Conservation (phyloP, 2,113 vertebrate species). For the Neoarius graeffei region DNA sequence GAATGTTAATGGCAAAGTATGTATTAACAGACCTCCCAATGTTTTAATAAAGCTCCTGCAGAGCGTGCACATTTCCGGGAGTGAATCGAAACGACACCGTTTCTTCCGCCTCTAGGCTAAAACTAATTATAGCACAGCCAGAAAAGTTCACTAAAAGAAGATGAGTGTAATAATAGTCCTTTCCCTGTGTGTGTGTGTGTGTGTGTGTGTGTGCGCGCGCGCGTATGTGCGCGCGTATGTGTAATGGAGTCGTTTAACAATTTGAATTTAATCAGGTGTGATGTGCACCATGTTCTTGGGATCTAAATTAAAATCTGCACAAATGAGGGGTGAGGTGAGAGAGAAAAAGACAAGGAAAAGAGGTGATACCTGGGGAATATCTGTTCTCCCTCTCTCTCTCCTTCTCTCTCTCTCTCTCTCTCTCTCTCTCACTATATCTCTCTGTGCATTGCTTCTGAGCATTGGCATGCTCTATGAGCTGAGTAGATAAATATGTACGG, state of each 20-base stretch:
- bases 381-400: constrained; percentile 11
- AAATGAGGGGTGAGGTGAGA: constrained; percentile 44
- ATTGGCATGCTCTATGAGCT: not conserved
- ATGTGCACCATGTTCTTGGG: constrained; percentile 51
- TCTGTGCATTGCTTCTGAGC: not conserved
- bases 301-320: constrained; percentile 56
- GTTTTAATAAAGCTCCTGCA: constrained; percentile 45
- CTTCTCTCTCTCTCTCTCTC: constrained; percentile 23
- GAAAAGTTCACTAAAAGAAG: constrained; percentile 48
- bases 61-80: constrained; percentile 2
- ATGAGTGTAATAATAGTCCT: constrained; percentile 39
- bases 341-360: constrained; percentile 27
- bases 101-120: constrained; percentile 30
- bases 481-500: constrained; percentile 19
- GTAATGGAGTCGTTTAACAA: constrained; percentile 54
- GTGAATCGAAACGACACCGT: constrained; percentile 9
- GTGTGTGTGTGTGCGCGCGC: constrained; percentile 19
- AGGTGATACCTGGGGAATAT: constrained; percentile 26
- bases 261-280: constrained; percentile 56
- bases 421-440: constrained; percentile 18
- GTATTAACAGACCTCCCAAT: constrained; percentile 34
- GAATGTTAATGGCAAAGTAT: constrained; percentile 12
- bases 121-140: constrained; percentile 50
- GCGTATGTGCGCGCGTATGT: constrained; percentile 34
- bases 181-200: constrained; percentile 22